Base-by-base conservation (phyloP, 2,888 invertebrate species). In the Rhabditophanes sp. region DNA sequence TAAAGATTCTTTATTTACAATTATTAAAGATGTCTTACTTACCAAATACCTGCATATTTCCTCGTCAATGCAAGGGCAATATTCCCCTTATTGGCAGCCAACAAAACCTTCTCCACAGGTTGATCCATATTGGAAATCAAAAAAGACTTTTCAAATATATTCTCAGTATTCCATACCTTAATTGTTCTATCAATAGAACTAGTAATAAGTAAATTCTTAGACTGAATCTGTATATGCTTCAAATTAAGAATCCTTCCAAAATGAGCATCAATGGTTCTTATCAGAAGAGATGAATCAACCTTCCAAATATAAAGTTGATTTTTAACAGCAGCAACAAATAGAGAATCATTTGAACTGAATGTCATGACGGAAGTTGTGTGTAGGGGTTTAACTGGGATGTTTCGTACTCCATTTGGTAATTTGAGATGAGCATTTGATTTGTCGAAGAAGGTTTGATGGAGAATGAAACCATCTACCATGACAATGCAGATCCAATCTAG, bases 151-250 rank as follows among this genome's bases (percentile, higher is more conserved):
- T 39, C 90, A 60, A 88, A 85, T 47, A 93, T 90, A 66, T 93
- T 93, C 67, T 90, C 87, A 36, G 96, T 85, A 66, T 93, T 93
- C 93, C 93, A 93, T 3, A 90, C 85, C 73, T 93, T 93, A 5
- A 93, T 88, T 0, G 87, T 85, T 40, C 90, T 75, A 67, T 96
- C 93, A 30, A 93, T 87, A 0, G 90, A 90, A 0, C 90, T 87
- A 0, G 93, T 90, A 29, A 93, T 83, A 4, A 88, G 59, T 42
- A 66, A 66, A 51, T 70, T 69, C 32, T 66, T 61, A 11, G 79
- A 76, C 0, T 81, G 82, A 11, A 82, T 76, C 0, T 80, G 82
- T 23, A 90, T 69, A 0, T 85, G 78, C 50, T 80, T 80, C 37
- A 93, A 68, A 52, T 85, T 82, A 36, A 93, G 83, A 8, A 93